Evolutionary conservation across 2,113 vertebrate species (phyloP), one percentile per base, ranked within the genome.

Genomic region (Dolichallabes microphthalmus): DNA sequence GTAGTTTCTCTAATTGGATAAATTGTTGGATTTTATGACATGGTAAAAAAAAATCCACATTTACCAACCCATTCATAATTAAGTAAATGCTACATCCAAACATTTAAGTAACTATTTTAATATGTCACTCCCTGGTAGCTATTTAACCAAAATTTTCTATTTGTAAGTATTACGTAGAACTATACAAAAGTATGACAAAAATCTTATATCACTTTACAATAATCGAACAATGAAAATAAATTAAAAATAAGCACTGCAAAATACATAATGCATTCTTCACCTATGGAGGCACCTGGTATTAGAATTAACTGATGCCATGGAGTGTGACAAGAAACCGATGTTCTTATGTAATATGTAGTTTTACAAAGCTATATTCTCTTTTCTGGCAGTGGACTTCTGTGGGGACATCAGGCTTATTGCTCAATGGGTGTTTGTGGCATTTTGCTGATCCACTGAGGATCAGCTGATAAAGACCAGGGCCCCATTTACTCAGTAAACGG

Each of bases 401-500:
- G 84, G 53, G 25, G 53, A 57, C 7, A 25, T 78, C 64, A 85
- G 55, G 10, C 25, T 14, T 32, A 55, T 87, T 80, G 27, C 82
- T 55, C 74, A 74, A 61, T 80, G 27, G 55, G 30, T 61, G 30
- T 61, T 66, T 74, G 45, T 73, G 60, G 55, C 52, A 50, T 89
- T 63, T 35, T 2, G 55, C 57, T 82, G 82, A 86, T 80, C 60
- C 66, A 55, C 79, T 61, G 39, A 83, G 35, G 76, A 77, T 77
- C 61, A 86, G 73, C 73, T 32, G 66, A 86, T 84, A 86, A 82
- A 81, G 73, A 30, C 75, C 13, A 52, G 85, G 5, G 53, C 85
- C 83, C 77, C 80, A 64, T 89, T 89, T 82, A 80, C 88, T 82
- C 22, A 30, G 74, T 73, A 55, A 82, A 89, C 73, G 63, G 86